Percentiles rank a stretch among this genome's conserved stretches.
Evolutionary conservation across 1,140 invertebrate species (phyloP).

Genomic region (Holotrichia oblita): DNA sequence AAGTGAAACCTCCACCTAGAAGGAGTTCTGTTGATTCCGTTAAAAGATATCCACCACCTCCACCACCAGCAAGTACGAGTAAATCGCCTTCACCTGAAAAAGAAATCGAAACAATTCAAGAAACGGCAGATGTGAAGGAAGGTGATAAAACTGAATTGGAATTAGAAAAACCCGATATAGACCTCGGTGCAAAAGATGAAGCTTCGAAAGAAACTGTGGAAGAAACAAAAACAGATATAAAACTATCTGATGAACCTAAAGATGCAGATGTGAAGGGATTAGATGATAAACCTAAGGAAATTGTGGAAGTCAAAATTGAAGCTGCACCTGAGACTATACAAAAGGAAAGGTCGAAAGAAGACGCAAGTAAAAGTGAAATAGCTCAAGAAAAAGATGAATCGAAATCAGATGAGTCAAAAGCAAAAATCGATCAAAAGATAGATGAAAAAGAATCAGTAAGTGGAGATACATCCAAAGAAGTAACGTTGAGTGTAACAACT

Average conservation of each 20-base stretch:
- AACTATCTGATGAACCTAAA: too few species aligned
- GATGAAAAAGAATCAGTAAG: too few species aligned
- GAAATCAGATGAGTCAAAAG: too few species aligned
- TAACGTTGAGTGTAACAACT: background rate
- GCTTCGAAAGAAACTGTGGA: background rate
- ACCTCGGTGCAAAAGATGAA: background rate
- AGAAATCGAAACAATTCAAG: slow-evolving; percentile 17
- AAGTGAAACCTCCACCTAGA: slow-evolving; percentile 7
- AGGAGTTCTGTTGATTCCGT: slow-evolving; percentile 42
- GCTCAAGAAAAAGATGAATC: too few species aligned
- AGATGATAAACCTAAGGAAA: slow-evolving; percentile 40
- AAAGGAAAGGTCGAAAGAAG: too few species aligned
- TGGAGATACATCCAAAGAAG: background rate
- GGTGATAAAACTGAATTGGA: slow-evolving; percentile 28
- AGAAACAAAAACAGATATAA: too few species aligned
- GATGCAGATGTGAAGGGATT: too few species aligned
- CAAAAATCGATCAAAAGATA: too few species aligned
- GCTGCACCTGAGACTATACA: background rate
- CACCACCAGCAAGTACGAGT: background rate
- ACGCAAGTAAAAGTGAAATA: too few species aligned
- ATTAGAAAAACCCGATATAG: slow-evolving; percentile 40
- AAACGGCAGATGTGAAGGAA: too few species aligned
- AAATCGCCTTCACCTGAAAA: slow-evolving; percentile 28
- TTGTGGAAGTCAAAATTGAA: slow-evolving; percentile 38
- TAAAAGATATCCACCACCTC: slow-evolving; percentile 44